Evolutionary conservation across 2,797 vertebrate genomes (phyloP).

Genomic region (Hydrophis major): DNA sequence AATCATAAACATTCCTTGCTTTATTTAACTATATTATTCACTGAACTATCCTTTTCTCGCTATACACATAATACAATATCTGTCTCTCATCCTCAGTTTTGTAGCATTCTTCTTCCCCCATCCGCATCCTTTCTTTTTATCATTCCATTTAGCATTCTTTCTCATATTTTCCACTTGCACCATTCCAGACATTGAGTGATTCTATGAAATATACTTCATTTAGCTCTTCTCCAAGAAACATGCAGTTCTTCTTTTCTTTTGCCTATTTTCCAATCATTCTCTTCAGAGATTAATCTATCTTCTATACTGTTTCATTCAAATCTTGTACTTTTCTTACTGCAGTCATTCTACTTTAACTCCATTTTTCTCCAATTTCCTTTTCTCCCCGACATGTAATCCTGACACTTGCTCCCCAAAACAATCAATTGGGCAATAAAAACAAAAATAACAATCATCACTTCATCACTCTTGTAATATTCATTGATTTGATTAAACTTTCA

Average conservation of each 20-base stretch:
- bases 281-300: not conserved
- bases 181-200: not conserved
- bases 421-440: not conserved
- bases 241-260: not conserved
- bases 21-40: not conserved
- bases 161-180: not conserved
- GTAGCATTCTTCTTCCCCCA: not conserved
- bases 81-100: not conserved
- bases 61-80: not conserved
- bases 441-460: not conserved
- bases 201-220: not conserved
- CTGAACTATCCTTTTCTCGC: not conserved
- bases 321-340: not conserved
- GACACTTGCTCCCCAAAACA: not conserved
- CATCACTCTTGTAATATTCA: not conserved
- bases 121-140: not conserved
- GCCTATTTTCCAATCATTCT: not conserved
- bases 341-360: not conserved
- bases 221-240: not conserved
- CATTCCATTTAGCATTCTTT: not conserved
- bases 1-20: not conserved
- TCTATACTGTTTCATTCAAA: not conserved
- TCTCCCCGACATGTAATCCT: not conserved
- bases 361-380: not conserved
- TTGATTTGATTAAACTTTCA: not conserved